These are phyloP conservation scores for Sinhomidia bicolor DNA, from an alignment of 2,888 invertebrate genomes.

Conservation along the genomic window DNA sequence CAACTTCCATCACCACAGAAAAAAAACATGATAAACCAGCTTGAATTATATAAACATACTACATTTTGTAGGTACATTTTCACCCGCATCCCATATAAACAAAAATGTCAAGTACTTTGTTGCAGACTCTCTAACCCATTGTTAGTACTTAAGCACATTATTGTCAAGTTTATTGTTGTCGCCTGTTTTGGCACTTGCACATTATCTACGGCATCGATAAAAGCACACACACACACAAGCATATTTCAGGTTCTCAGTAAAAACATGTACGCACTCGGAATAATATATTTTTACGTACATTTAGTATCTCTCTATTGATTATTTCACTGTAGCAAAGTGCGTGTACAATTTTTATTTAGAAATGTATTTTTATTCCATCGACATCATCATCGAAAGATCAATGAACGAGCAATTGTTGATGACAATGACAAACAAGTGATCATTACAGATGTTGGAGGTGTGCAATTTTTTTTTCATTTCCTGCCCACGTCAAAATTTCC, in stretches of 20 bases:
- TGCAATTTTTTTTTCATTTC: constrained; percentile 59
- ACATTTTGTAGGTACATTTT: no score
- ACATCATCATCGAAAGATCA: constrained; percentile 44
- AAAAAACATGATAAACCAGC: constrained; percentile 21
- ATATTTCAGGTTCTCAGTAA: no score
- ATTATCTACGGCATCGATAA: not conserved
- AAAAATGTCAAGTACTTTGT: constrained; percentile 32
- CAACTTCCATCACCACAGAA: constrained; percentile 24
- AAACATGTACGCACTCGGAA: not conserved
- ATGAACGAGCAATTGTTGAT: constrained; percentile 47
- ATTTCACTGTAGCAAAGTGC: not conserved
- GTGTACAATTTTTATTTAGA: not conserved
- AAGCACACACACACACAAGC: not conserved
- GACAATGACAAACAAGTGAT: constrained; percentile 58
- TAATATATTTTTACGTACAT: no score
- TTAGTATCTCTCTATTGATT: constrained; percentile 33
- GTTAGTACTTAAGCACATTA: constrained; percentile 13
- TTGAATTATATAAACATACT: not conserved
- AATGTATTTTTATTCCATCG: constrained; percentile 23
- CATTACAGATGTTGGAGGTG: constrained; percentile 42
- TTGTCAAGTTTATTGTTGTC: constrained; percentile 19
- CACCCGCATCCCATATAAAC: constrained; percentile 19
- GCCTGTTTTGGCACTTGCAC: constrained; percentile 42
- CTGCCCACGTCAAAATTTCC: constrained; percentile 47
- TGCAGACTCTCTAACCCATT: constrained; percentile 14